Base-by-base conservation (phyloP, 2,113 vertebrate species). In the Polypterus bichir region DNA sequence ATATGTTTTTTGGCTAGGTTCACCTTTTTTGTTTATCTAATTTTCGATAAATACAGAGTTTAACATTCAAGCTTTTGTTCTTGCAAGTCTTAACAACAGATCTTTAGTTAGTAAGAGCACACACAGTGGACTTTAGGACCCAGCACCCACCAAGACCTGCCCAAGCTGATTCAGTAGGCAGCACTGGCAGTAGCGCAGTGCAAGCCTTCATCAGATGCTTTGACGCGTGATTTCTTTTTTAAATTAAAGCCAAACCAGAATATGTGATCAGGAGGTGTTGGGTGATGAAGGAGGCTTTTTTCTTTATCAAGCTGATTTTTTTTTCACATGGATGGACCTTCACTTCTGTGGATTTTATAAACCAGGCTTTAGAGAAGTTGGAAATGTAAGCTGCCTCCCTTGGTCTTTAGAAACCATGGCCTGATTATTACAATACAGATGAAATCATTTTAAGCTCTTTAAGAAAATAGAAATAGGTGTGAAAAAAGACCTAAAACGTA, bases 131-230 rank as follows among this genome's bases (percentile, higher is more conserved):
- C 89, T 83, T 80, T 94, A 94, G 90, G 92, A 93, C 92, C 92
- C 90, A 83, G 91, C 59, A 52, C 51, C 70, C 4, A 49, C 7
- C 46, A 9, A 27, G 6, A 70, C 60, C 45, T 61, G 58, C 68
- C 69, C 74, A 65, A 70, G 70, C 65, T 68, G 79, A 82, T 86
- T 80, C 77, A 84, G 76, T 72, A 68, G 81, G 77, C 82, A 79
- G 76, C 66, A 75, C 86, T 86, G 78, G 85, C 89, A 74, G 80
- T 85, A 83, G 86, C 86, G 86, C 91, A 92, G 84, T 86, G 86
- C 81, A 80, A 76, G 81, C 69, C 73, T 88, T 90, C 84, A 81
- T 83, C 86, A 83, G 89, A 88, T 77, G 80, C 67, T 46, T 63
- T 71, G 48, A 59, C 68, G 48, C 55, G 48, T 44, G 58, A 5